Base-by-base conservation (phyloP, 1,140 invertebrate species). In the Neotoxoptera formosana region DNA sequence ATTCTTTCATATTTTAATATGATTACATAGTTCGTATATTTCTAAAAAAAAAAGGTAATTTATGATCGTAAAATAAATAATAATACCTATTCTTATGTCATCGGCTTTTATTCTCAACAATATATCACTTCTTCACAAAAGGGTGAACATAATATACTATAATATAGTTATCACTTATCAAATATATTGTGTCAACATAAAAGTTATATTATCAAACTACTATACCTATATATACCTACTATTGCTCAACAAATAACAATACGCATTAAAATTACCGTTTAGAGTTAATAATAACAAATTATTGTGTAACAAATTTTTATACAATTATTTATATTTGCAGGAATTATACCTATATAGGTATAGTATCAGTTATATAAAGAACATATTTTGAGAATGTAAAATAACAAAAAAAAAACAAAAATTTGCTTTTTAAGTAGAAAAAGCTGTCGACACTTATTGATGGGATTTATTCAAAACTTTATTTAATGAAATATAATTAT, bases 21-120 rank as follows among this genome's bases (percentile, higher is more conserved):
- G 41, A 83, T 23, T 83, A 23, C 34, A 23, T 83, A 83, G 36
- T 84, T 84, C 8, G 41, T 45, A 11, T 41, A 11, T 41, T 84
- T 41, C 21, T 83, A 34, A 83, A 84, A 36, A 23, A 41, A 9
- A 41, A 41, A 41, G 25, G 23, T 84, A 45, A 41, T 84, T 84
- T 84, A 47, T 87, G 6, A 20, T 87, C 6, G 30, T n/a, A 87
- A n/a, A 87, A 48, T 87, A 48, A 87, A 87, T 87, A 48, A 87
- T 48, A 87, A 87, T 47, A 41, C 41, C 41, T 41, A 48, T 20
- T 2, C 23, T 87, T 48, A 17, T 47, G 30, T 48, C 86, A 87
- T 48, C 14, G 14, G 86, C 25, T 48, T 87, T 87, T 48, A 87
- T 87, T 48, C 30, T 86, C 11, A 48, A 87, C 86, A 87, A 87